Evolutionary conservation across 2,797 vertebrate species (phyloP).

Genomic region (Molossus alvarezi): DNA sequence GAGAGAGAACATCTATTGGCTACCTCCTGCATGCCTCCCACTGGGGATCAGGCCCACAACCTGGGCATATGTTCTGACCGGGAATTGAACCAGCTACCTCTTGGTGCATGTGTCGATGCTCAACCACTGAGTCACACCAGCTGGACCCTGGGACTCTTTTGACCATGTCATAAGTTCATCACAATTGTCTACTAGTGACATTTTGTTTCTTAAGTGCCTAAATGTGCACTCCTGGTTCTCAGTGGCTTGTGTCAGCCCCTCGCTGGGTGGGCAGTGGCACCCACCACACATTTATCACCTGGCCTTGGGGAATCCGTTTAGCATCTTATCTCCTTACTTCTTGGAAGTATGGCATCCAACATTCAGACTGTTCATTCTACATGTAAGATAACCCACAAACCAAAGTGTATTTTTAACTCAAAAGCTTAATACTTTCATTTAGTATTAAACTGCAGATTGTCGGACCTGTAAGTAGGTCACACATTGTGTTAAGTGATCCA

Average conservation of each 20-base stretch:
- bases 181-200: neutral
- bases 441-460: conserved; percentile 90
- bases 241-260: conserved; percentile 66
- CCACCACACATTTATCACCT: neutral
- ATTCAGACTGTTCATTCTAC: conserved; percentile 65
- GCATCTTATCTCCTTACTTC: conserved; percentile 60
- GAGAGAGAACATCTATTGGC: too few relatives aligned
- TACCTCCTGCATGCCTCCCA: too few relatives aligned
- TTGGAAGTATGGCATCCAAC: conserved; percentile 64
- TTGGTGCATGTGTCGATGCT: too few relatives aligned
- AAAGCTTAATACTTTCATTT: conserved; percentile 88
- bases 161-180: neutral
- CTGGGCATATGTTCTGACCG: too few relatives aligned
- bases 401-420: conserved; percentile 91
- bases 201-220: neutral
- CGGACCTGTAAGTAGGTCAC: conserved; percentile 95
- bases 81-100: too few relatives aligned
- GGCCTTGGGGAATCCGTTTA: neutral
- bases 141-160: neutral
- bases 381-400: conserved; percentile 84
- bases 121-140: too few relatives aligned
- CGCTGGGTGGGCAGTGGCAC: neutral
- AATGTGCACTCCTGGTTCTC: neutral
- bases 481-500: conserved; percentile 89
- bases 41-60: too few relatives aligned